Evolutionary conservation across 1,140 invertebrate genomes (phyloP).

Genomic region (Listronotus bonariensis): DNA sequence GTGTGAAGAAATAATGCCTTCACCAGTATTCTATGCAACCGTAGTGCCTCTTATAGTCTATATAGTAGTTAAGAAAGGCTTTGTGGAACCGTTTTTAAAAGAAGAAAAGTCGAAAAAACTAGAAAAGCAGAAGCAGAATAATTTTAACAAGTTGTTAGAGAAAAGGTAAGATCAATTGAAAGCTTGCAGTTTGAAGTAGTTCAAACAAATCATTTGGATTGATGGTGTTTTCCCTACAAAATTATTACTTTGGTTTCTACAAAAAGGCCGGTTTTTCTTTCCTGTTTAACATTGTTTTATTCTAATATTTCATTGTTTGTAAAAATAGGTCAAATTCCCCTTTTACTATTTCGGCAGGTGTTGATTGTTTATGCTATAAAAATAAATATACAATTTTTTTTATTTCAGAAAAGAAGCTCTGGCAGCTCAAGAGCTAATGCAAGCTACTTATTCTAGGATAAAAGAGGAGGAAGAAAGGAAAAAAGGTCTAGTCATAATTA

Average conservation of each 20-base stretch:
- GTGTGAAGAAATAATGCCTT: conserved; percentile 86
- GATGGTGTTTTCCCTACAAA: no score
- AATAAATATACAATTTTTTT: no score
- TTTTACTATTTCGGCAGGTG: no score
- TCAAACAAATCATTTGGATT: no score
- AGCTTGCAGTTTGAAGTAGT: no score
- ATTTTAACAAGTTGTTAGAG: conserved; percentile 75
- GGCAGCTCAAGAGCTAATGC: conserved; percentile 87
- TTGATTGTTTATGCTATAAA: no score
- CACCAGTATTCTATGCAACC: conserved; percentile 92
- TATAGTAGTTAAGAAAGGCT: conserved; percentile 78
- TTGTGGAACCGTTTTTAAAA: conserved; percentile 84
- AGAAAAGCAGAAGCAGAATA: conserved; percentile 73
- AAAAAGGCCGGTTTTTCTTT: no score
- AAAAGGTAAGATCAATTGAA: conserved; percentile 59
- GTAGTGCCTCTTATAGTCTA: conserved; percentile 81
- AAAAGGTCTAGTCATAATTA: conserved; percentile 83
- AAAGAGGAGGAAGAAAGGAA: conserved; percentile 75
- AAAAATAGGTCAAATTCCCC: no score
- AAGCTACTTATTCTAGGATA: conserved; percentile 77
- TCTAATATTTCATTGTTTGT: no score
- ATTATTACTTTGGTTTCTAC: no score
- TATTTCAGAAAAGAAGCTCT: conserved; percentile 74
- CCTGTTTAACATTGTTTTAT: no score
- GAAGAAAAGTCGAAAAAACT: conserved; percentile 77